Evolutionary conservation across 2,113 vertebrate species (phyloP), one percentile per base, ranked within the genome.

Genomic region (Gymnocephalus cernua): DNA sequence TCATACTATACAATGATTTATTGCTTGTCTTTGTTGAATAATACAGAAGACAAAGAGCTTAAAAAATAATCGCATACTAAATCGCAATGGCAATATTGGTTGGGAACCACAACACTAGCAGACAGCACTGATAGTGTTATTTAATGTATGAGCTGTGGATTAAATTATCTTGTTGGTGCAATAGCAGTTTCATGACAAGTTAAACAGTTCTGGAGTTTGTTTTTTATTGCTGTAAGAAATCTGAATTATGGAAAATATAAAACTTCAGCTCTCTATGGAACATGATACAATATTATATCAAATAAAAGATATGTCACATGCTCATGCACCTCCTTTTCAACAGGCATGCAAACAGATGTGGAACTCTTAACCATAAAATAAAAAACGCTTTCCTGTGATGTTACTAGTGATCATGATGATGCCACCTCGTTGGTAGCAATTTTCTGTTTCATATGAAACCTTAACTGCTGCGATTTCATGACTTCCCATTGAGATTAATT

Each of bases 391-490:
- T 85, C 62, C 51, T 78, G 45, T 45, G 47, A 44, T 27, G n/a
- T 35, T 18, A 64, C 29, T 32, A 19, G 9, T 16, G 13, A 63
- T n/a, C n/a, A n/a, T 16, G n/a, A 50, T 54, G 23, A 58, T 41
- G 29, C 11, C 0, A 1, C 27, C 69, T 69, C 12, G 9, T 53
- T 64, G 51, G 18, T n/a, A 69, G 59, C 32, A 50, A 48, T 57
- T 83, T 83, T 87, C 67, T 79, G 80, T 84, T 86, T 86, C 87
- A 69, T 48, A 57, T 81, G 77, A 91, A 89, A 88, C 83, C 80
- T 74, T 66, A 88, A 89, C 82, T 68, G 86, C 70, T 83, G 38
- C 72, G 38, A 83, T 84, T 90, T 85, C 75, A 45, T 3, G 74
- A 70, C 61, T 82, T 88, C 78, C 76, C 69, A 79, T 38, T 51